Base-by-base conservation (phyloP, 2,888 invertebrate genomes). In the Lasioglossum malachurum region DNA sequence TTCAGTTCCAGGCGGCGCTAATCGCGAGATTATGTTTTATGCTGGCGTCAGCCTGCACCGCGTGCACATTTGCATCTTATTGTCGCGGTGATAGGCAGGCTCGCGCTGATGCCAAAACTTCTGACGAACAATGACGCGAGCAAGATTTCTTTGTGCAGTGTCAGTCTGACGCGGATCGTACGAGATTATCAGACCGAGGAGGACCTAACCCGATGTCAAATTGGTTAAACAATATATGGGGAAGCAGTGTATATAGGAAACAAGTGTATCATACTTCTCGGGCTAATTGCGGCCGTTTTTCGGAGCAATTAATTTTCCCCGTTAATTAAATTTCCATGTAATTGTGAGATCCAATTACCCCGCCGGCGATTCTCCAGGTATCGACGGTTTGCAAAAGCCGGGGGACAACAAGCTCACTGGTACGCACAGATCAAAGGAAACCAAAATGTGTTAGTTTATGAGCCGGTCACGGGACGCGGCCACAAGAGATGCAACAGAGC, bases 1-100 rank as follows among this genome's bases (percentile, higher is more conserved):
- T 90, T 84, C 81, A 83, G 82, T 69, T 83, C 89, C 90, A 90
- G 86, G 87, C 87, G 86, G 87, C 89, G 87, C 86, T 89, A 92
- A 92, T 90, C 90, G 87, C 85, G 78, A 79, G 80, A 86, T 86
- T 90, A 83, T 79, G 82, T 84, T 87, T 85, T 84, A 86, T 83
- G 79, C 76, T 74, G 75, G 78, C 82, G 78, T 80, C 89, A 87
- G 84, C 82, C 80, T 86, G 83, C 80, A 44, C 84, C 78, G 75
- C 69, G 69, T 75, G 86, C 87, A 71, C 84, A 92, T 91, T 91
- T 90, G 87, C 91, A 92, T 91, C 87, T 91, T 89, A 93, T 90
- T 81, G 83, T 69, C 71, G 60, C 78, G 84, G 81, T 69, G 80
- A 83, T 46, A 27, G 35, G 31, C 44, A 23, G 64, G 14, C 76